Conservation (phyloP, 1,140 invertebrate species). For the Megathymus violae region DNA sequence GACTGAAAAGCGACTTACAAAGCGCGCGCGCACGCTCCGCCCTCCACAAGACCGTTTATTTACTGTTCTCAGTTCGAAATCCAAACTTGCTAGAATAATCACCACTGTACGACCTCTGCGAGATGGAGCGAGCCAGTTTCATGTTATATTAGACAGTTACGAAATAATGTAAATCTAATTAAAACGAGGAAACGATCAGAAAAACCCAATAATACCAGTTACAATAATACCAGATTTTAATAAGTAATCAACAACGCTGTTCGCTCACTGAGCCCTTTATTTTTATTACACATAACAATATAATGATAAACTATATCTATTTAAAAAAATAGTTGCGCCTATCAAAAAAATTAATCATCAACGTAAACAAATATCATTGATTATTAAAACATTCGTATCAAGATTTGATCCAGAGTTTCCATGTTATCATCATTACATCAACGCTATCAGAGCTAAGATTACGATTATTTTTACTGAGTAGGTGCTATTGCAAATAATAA, state of each 20-base stretch:
- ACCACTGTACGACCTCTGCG: constrained; percentile 63
- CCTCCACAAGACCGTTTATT: constrained; percentile 71
- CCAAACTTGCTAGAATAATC: constrained; percentile 72
- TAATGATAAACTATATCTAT: too few relatives aligned
- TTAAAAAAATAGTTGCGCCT: too few relatives aligned
- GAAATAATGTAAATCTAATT: constrained; percentile 19
- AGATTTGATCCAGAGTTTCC: too few relatives aligned
- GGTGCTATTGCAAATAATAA: background rate
- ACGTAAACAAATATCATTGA: too few relatives aligned
- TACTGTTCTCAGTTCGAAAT: constrained; percentile 77
- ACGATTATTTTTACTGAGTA: constrained; percentile 7
- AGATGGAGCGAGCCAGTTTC: constrained; percentile 48
- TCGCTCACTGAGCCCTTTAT: too few relatives aligned
- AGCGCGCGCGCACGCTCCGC: constrained; percentile 61
- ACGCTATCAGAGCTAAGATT: background rate
- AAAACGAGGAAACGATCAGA: background rate
- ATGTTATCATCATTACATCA: too few relatives aligned
- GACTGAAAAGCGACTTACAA: constrained; percentile 41
- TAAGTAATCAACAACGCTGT: too few relatives aligned
- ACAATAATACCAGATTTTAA: background rate
- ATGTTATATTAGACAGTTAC: constrained; percentile 35
- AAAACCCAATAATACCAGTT: too few relatives aligned
- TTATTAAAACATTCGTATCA: too few relatives aligned
- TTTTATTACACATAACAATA: too few relatives aligned
- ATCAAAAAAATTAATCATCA: too few relatives aligned